These are phyloP conservation scores for Formica exsecta DNA, from an alignment of 1,140 invertebrate species.

Conservation along the genomic window DNA sequence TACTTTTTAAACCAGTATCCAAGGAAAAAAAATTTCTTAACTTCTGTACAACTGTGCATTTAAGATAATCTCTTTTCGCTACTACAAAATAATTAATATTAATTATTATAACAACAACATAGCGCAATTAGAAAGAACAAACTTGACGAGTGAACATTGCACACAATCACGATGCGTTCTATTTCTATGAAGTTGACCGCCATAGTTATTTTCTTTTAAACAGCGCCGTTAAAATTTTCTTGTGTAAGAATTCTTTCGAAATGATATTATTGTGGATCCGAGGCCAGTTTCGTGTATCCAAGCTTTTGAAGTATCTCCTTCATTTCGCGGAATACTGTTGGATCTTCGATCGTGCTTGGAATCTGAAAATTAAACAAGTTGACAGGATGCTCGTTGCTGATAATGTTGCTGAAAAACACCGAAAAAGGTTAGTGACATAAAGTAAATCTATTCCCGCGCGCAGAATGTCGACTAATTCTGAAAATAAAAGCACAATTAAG, in stretches of 20 bases:
- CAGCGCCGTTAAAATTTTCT: too few relatives aligned
- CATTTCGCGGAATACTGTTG: slow-evolving; percentile 92
- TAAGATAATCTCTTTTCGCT: too few relatives aligned
- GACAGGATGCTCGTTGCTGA: background rate
- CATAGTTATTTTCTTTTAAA: background rate
- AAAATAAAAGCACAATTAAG: too few relatives aligned
- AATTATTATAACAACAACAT: background rate
- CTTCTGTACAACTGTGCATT: too few relatives aligned
- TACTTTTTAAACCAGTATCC: background rate
- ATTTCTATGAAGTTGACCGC: background rate
- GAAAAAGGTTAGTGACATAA: background rate
- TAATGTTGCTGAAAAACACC: too few relatives aligned
- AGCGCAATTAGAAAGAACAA: slow-evolving; percentile 27
- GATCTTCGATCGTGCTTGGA: slow-evolving; percentile 95
- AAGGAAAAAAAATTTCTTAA: background rate
- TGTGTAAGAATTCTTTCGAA: background rate
- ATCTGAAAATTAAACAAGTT: slow-evolving; percentile 86
- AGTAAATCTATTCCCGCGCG: too few relatives aligned
- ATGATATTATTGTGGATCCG: slow-evolving; percentile 88
- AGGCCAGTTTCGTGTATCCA: slow-evolving; percentile 91
- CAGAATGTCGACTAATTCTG: too few relatives aligned
- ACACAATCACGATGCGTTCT: background rate
- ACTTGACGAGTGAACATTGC: background rate
- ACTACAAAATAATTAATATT: too few relatives aligned
- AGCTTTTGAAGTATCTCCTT: slow-evolving; percentile 91